Conservation (phyloP, 2,113 vertebrate genomes). For the Perccottus glenii region DNA sequence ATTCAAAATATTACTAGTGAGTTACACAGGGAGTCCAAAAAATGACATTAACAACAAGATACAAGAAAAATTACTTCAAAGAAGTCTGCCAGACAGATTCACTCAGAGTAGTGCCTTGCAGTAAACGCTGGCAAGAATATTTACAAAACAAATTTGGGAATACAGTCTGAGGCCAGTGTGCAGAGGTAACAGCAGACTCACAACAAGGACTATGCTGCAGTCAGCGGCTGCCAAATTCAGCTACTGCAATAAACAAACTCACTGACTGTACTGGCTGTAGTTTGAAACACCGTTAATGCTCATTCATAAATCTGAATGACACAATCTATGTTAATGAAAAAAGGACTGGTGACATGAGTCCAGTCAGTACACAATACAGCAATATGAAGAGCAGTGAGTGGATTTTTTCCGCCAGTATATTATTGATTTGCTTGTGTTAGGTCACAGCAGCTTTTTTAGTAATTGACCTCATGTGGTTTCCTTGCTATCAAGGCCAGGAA, state of each 20-base stretch:
- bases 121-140: constrained; percentile 10
- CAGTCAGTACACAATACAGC: background rate
- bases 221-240: background rate
- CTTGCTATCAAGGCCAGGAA: constrained; percentile 34
- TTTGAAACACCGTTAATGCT: background rate
- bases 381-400: constrained; percentile 4
- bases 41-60: background rate
- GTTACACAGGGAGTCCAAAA: too few species aligned
- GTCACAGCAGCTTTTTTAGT: too few species aligned
- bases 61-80: background rate
- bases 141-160: constrained; percentile 28
- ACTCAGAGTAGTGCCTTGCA: background rate
- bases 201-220: background rate
- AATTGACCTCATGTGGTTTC: background rate
- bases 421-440: constrained; percentile 16
- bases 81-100: constrained; percentile 1
- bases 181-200: background rate
- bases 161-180: constrained; percentile 18
- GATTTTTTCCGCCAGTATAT: too few species aligned
- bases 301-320: background rate
- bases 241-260: background rate
- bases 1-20: too few species aligned
- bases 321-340: background rate
- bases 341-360: background rate
- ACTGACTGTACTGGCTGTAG: background rate